Evolutionary conservation across 2,797 vertebrate species (phyloP), one percentile per base, ranked within the genome.

Genomic region (Myotis vivesi): DNA sequence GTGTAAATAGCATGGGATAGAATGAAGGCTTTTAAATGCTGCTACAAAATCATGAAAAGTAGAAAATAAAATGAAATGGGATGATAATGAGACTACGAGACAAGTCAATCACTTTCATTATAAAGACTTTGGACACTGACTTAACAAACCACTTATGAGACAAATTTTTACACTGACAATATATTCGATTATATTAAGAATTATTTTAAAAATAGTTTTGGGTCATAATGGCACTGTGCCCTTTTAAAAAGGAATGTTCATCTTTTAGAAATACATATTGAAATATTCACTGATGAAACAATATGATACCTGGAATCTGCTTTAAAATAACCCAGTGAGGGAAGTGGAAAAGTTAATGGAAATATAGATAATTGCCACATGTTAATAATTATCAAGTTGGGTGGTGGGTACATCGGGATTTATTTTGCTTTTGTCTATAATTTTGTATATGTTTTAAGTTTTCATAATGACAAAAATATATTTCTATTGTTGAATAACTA

Each of bases 191-290:
- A 46, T 20, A 55, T 69, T 76, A 88, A 76, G 5, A 92, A 89
- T 76, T 82, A 92, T 87, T 89, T 93, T 80, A 94, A 86, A 38
- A 86, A 38, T 82, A 73, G 62, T 89, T 95, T 91, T 30, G 28
- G 15, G 0, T 87, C 53, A 53, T 80, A 68, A 68, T 36, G 16
- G 4, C 55, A 82, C 77, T 77, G 17, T 88, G 64, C 3, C 17
- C 59, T 22, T 53, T 15, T 75, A 30, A 38, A 53, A 62, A 59
- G 11, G 46, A 81, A 66, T 49, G 2, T 13, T 85, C 2, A 36
- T 57, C 59, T 83, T 90, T 66, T 64, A 79, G 33, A 91, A 33
- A 38, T 49, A 44, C 2, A 73, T 81, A 49, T 6, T 76, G 49
- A 94, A 92, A 25, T 51, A 51, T 75, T 89, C 66, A 51, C 25